These are phyloP conservation scores for Cataglyphis rosenhaueri DNA, from an alignment of 2,888 invertebrate species.

Conservation along the genomic window DNA sequence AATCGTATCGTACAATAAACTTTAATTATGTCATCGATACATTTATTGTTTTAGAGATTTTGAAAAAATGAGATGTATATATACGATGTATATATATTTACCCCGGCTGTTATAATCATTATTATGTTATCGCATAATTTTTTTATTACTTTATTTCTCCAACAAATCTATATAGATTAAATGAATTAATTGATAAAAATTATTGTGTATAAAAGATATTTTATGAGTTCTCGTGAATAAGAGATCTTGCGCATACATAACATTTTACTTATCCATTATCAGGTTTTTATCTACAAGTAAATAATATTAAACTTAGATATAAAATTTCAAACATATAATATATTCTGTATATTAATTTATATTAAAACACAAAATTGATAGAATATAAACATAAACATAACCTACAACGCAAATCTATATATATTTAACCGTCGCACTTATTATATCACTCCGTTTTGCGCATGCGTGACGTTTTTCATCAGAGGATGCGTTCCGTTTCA, in stretches of 20 bases:
- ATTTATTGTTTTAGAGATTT: conserved; percentile 24
- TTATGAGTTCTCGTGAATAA: background rate
- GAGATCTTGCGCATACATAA: background rate
- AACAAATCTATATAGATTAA: background rate
- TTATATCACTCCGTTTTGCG: background rate
- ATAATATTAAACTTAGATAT: no score
- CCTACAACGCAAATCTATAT: no score
- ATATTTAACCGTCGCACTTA: no score
- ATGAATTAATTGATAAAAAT: background rate
- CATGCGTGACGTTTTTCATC: no score
- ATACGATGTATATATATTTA: background rate
- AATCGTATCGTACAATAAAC: conserved; percentile 31
- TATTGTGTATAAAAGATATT: background rate
- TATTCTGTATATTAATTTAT: no score
- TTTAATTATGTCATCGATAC: conserved; percentile 30
- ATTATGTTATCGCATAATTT: background rate
- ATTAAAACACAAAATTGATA: no score
- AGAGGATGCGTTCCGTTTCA: no score
- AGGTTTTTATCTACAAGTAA: no score
- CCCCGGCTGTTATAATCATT: no score
- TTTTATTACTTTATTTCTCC: background rate
- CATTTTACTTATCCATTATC: no score
- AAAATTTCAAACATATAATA: no score
- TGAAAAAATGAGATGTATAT: background rate
- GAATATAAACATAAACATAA: no score